Base-by-base conservation (phyloP, 2,888 invertebrate genomes). In the Allacma fusca region DNA sequence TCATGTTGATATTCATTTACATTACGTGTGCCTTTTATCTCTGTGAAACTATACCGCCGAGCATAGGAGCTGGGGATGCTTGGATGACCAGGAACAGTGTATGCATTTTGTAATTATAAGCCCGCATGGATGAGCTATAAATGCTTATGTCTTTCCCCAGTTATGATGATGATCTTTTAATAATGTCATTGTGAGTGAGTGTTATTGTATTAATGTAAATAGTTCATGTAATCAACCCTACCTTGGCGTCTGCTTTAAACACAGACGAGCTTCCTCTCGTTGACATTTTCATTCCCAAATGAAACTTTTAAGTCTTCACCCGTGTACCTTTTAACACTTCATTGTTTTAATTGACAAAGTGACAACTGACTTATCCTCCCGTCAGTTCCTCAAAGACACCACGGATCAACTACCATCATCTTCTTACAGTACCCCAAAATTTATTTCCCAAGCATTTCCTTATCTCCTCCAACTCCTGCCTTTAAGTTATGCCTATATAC, bases 141-240 rank as follows among this genome's bases (percentile, higher is more conserved):
- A 59, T 59, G 23, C 23, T 23, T 59, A 21, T 59, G n/a, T 59
- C 59, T 59, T 23, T 68, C n/a, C 12, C 24, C 23, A 19, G 16
- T 44, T 13, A 26, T 70, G 70, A 70, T 70, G 70, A 70, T 70
- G 70, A 70, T 70, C 70, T 70, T 70, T 70, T 70, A 70, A 70
- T 70, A 70, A 70, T 70, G 40, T 50, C 44, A 50, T 43, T 50
- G 50, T 70, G 70, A 70, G 50, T 70, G 70, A 70, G 70, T 43
- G 44, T 26, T 70, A 70, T 70, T 70, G 70, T 70, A 70, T 50
- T 70, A 70, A 69, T 43, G 69, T 69, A 69, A 69, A 70, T 70
- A 70, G 44, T 50, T 70, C 34, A 70, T 70, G 40, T 40, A 70
- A 23, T 50, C 50, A 21, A 21, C 24, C 67, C 67, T 28, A 24